Evolutionary conservation across 2,888 invertebrate genomes (phyloP).

Genomic region (Melinopterus prodromus): DNA sequence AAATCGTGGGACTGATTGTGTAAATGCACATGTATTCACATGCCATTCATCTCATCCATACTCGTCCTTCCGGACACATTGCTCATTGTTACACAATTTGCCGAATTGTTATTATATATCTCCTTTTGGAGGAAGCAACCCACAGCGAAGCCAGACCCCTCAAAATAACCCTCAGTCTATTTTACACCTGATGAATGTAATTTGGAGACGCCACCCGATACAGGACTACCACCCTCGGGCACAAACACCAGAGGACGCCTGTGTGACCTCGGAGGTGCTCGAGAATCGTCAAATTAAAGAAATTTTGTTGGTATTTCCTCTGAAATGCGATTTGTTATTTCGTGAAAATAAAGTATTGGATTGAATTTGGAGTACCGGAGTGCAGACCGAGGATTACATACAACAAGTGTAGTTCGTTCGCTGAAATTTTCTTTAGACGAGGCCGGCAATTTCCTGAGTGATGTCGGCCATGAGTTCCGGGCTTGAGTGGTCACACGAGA

Average conservation of each 20-base stretch:
- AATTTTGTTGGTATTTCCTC: not conserved
- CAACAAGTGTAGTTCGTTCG: not conserved
- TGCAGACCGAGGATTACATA: not conserved
- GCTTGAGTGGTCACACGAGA: not conserved
- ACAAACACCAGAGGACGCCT: too few species aligned
- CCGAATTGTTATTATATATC: not conserved
- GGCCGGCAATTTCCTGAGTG: not conserved
- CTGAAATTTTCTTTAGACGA: not conserved
- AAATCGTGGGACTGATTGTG: not conserved
- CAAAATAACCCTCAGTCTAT: too few species aligned
- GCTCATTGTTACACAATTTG: not conserved
- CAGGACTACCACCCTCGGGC: too few species aligned
- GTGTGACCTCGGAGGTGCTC: too few species aligned
- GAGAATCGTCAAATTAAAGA: too few species aligned
- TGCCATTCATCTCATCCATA: not conserved
- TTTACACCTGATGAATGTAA: too few species aligned
- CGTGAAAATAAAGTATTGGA: not conserved
- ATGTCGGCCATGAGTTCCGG: constrained; percentile 4
- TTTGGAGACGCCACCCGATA: too few species aligned
- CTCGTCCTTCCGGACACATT: not conserved
- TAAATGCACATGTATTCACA: not conserved
- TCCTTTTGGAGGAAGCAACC: not conserved
- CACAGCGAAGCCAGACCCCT: too few species aligned
- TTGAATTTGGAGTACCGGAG: not conserved
- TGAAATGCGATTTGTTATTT: not conserved